Evolutionary conservation across 2,113 vertebrate species (phyloP).

Genomic region (Chionis minor): DNA sequence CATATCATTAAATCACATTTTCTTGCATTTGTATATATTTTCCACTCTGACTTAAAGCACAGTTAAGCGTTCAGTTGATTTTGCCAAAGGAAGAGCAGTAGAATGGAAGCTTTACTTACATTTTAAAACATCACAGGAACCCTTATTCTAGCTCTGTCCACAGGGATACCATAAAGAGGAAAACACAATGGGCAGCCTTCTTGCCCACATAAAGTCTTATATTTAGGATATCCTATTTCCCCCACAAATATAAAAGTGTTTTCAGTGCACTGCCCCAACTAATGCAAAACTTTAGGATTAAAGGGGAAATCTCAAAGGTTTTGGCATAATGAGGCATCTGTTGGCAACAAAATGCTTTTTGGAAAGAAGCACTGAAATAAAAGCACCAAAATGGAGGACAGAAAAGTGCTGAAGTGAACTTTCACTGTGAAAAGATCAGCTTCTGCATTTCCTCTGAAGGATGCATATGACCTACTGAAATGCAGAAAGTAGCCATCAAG

Average conservation of each 20-base stretch:
- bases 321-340: not conserved
- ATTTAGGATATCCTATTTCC: not conserved
- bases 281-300: not conserved
- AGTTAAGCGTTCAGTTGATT: not conserved
- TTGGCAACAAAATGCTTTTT: not conserved
- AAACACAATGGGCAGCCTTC: not conserved
- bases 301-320: not conserved
- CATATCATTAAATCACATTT: not conserved
- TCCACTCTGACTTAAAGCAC: not conserved
- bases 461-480: not conserved
- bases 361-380: not conserved
- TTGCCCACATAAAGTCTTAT: not conserved
- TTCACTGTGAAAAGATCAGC: not conserved
- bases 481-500: not conserved
- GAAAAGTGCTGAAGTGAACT: not conserved
- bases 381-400: not conserved
- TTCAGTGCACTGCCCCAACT: not conserved
- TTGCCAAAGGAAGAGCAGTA: not conserved
- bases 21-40: not conserved
- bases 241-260: not conserved
- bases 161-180: not conserved
- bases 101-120: not conserved
- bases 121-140: not conserved
- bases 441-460: not conserved
- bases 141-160: not conserved